Conservation (phyloP, 2,888 invertebrate species). For the Chaetogeoica ovagalla region DNA sequence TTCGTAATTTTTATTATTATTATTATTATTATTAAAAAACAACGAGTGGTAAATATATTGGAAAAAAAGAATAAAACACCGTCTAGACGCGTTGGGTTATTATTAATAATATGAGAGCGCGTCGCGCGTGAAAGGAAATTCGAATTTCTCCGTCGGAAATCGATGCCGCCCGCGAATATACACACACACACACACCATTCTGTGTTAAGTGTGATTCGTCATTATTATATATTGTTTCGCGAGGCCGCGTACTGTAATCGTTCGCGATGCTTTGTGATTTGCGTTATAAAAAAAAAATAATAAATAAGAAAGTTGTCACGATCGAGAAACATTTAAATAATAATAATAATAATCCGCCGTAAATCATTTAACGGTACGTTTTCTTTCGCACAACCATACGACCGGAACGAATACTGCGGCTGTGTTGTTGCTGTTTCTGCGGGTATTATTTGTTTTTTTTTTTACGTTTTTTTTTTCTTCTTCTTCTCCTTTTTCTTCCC, state of each 20-base stretch:
- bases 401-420: constrained; percentile 31
- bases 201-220: background rate
- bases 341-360: background rate
- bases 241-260: no score
- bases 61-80: no score
- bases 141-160: background rate
- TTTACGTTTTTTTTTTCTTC: no score
- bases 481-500: background rate
- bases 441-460: constrained; percentile 7
- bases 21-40: no score
- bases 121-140: background rate
- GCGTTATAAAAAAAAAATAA: constrained; percentile 8
- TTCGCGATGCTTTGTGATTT: background rate
- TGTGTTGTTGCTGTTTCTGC: no score
- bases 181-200: background rate
- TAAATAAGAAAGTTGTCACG: constrained; percentile 8
- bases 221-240: background rate
- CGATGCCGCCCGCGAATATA: background rate
- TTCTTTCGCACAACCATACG: constrained; percentile 17
- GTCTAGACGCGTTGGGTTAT: no score
- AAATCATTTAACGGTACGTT: constrained; percentile 30
- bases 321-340: constrained; percentile 27
- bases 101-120: no score
- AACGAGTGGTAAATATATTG: no score
- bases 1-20: no score